Percentiles rank a stretch among this genome's conserved stretches.
Evolutionary conservation across 2,113 vertebrate genomes (phyloP).

Genomic region (Rhinichthys klamathensis): DNA sequence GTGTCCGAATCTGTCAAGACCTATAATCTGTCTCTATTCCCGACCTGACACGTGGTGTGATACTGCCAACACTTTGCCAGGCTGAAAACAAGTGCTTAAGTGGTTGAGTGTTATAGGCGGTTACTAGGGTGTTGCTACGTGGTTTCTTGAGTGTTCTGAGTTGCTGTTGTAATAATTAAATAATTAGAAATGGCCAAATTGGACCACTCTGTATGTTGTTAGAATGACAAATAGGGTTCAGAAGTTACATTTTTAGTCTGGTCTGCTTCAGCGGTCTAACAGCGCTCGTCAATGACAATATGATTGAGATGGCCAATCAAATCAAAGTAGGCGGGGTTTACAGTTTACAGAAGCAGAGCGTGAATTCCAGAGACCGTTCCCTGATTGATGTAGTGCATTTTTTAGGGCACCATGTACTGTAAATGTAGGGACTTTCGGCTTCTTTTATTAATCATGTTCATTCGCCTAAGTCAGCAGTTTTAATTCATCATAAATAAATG

Average conservation of each 20-base stretch:
- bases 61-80: background rate
- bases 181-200: too few relatives aligned
- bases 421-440: background rate
- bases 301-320: too few relatives aligned
- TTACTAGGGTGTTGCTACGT: background rate
- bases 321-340: too few relatives aligned
- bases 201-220: background rate
- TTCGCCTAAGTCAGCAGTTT: background rate
- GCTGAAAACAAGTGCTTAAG: background rate
- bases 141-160: background rate
- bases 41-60: background rate
- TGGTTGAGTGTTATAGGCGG: background rate
- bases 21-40: background rate
- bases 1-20: constrained; percentile 10
- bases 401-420: background rate
- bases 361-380: too few relatives aligned
- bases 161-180: background rate
- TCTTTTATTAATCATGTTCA: constrained; percentile 3
- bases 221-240: too few relatives aligned
- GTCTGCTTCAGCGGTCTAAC: too few relatives aligned
- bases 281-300: too few relatives aligned
- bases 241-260: too few relatives aligned
- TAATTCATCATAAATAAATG: background rate
- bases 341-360: too few relatives aligned
- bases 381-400: background rate